Evolutionary conservation across 2,888 invertebrate species (phyloP), one percentile per base, ranked within the genome.

Genomic region (Salpingus planirostris): DNA sequence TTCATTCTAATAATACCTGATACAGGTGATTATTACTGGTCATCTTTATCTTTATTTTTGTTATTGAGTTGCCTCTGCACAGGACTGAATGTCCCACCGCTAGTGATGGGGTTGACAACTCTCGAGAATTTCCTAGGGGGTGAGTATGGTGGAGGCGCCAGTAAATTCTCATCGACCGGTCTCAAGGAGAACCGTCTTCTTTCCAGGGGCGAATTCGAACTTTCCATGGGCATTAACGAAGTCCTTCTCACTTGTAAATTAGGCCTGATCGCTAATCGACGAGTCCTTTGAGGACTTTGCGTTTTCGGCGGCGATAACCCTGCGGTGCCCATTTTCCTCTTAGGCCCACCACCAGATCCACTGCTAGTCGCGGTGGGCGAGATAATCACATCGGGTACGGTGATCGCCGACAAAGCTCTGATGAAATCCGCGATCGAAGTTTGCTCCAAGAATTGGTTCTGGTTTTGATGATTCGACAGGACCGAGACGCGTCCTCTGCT

Each of bases 371-470:
- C 18, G 18, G 5, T 38, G 10, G 46, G 52, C 10, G 28, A 29
- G 8, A 39, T 13, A 11, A 29, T 29, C 8, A 36, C 40, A 14
- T 50, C 52, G 1, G 65, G 59, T 1, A 59, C 52, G 1, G 59
- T 55, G 14, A 87, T 67, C n/a, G 78, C 74, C 26, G 84, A 80
- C 27, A 89, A 63, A 0, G 85, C 86, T 33, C 86, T 69, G 13
- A 89, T 70, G 31, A 89, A 72, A 62, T 89, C 87, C 1, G 86
- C 88, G 8, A 89, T 71, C 12, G 86, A 84, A 0, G 88, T 88
- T 49, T 85, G 79, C 60, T 88, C 88, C 32, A 88, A 65, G 7
- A 86, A 73, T 50, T 73, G 72, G 3, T 74, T 69, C 47, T 74
- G 72, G 8, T 49, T 34, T 59, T 32, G 21, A 15, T 29, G 26